Percentiles rank a stretch among this genome's conserved stretches.
These are phyloP conservation scores for Nanorana parkeri DNA, from an alignment of 2,113 vertebrate species.

Conservation along the genomic window DNA sequence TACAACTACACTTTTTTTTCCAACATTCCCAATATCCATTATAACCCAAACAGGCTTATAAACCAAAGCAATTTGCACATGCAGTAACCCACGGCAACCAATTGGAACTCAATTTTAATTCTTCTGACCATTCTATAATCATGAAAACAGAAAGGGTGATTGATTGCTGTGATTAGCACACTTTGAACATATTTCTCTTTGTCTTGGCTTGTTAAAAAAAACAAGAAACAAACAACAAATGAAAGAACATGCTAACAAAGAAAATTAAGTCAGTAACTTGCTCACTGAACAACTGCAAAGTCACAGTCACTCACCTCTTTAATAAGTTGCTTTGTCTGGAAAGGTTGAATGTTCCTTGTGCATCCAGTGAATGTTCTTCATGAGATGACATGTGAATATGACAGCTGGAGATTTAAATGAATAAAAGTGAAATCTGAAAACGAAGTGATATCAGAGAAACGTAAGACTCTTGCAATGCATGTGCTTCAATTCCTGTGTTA, in stretches of 20 bases:
- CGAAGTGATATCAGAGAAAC: not conserved
- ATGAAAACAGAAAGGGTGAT: too few relatives aligned
- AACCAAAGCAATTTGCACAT: too few relatives aligned
- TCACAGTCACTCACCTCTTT: slow-evolving; percentile 23
- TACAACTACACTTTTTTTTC: too few relatives aligned
- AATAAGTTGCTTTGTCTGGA: not conserved
- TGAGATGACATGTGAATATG: not conserved
- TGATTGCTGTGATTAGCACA: too few relatives aligned
- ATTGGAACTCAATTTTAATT: too few relatives aligned
- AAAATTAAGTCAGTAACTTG: not conserved
- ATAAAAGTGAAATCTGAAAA: not conserved
- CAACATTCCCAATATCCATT: too few relatives aligned
- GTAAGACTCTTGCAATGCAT: not conserved
- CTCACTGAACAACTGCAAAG: not conserved
- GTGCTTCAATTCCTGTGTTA: slow-evolving; percentile 4
- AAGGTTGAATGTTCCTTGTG: not conserved
- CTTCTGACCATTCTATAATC: too few relatives aligned
- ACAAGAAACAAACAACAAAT: not conserved
- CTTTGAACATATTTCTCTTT: too few relatives aligned
- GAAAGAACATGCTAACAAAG: not conserved
- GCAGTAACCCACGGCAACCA: too few relatives aligned
- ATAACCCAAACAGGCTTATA: too few relatives aligned
- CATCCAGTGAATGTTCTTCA: not conserved
- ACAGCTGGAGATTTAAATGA: not conserved
- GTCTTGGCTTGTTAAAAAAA: too few relatives aligned